These are phyloP conservation scores for Andricus curvator DNA, from an alignment of 2,888 invertebrate species.

Conservation along the genomic window DNA sequence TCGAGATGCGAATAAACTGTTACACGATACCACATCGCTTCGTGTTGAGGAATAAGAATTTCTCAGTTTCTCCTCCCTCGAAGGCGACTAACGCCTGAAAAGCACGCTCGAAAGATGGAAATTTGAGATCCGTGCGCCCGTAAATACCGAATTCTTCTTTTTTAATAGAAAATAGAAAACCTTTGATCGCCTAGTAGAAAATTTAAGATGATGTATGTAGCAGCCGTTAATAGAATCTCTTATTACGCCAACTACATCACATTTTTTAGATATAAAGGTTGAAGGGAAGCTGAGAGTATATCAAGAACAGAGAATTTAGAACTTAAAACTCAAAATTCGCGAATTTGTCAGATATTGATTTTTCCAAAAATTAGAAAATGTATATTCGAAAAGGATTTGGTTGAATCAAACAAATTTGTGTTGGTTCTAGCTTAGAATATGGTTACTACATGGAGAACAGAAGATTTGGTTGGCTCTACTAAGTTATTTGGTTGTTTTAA, in stretches of 20 bases:
- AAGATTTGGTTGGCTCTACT: too few species aligned
- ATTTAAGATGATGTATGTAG: slow-evolving; percentile 5
- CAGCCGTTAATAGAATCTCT: neutral
- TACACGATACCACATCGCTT: slow-evolving; percentile 67
- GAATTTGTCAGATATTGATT: too few species aligned
- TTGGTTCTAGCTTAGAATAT: too few species aligned
- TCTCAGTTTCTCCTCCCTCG: slow-evolving; percentile 40
- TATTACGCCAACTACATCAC: neutral
- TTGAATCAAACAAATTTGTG: too few species aligned
- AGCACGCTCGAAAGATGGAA: slow-evolving; percentile 65
- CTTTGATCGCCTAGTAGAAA: slow-evolving; percentile 11
- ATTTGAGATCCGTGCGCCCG: slow-evolving; percentile 66
- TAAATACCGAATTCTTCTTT: slow-evolving; percentile 22
- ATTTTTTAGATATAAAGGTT: neutral
- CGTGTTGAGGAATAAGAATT: slow-evolving; percentile 42
- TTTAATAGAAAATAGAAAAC: slow-evolving; percentile 22
- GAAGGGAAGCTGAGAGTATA: neutral
- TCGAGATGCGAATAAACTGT: slow-evolving; percentile 73
- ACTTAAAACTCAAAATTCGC: neutral
- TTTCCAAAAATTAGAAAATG: too few species aligned
- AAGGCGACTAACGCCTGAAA: slow-evolving; percentile 57
- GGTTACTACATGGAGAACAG: too few species aligned
- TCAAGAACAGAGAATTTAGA: neutral
- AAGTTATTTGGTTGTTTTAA: too few species aligned
- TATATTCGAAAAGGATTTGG: too few species aligned